Base-by-base conservation (phyloP, 2,888 invertebrate species). In the Autographa pulchrina region DNA sequence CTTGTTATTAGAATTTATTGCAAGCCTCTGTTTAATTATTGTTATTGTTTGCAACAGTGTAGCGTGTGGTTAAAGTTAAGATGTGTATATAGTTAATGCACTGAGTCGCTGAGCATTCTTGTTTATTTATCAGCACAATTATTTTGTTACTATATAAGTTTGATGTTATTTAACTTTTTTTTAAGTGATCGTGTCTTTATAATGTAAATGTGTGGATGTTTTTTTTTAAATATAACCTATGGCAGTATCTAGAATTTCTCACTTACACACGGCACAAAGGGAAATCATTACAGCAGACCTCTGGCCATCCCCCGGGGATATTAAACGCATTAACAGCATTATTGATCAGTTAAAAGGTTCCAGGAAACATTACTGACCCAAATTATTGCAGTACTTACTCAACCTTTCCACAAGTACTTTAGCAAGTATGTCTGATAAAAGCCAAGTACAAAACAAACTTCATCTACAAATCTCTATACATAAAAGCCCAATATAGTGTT, bases 1-100 rank as follows among this genome's bases (percentile, higher is more conserved):
- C n/a, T 48, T n/a, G 48, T 48, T 48, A 48, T 48, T 16, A n/a
- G 48, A 48, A 48, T 48, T n/a, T 48, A 48, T 48, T 48, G 48
- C 48, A 48, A n/a, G n/a, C 4, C 14, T 48, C 0, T 48, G n/a
- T 48, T 48, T 48, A 48, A 48, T 48, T 48, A 48, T 48, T 48
- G 48, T 48, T 48, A 6, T 48, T 48, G 48, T 48, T 48, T 48
- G 48, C n/a, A 48, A 14, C 16, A 2, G 14, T 43, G 14, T 14
- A n/a, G n/a, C 18, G 20, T 18, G 20, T 41, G 38, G 38, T 18
- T 35, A 52, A 20, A 14, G 54, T 25, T 13, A 35, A 43, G 43
- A 43, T 25, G 25, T 54, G 8, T 67, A 54, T 43, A 7, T 16
- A 14, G 13, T 9, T 4, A 35, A 35, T 38, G 11, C 9, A 8